These are phyloP conservation scores for Calcarius ornatus DNA, from an alignment of 2,113 vertebrate genomes.

Conservation along the genomic window DNA sequence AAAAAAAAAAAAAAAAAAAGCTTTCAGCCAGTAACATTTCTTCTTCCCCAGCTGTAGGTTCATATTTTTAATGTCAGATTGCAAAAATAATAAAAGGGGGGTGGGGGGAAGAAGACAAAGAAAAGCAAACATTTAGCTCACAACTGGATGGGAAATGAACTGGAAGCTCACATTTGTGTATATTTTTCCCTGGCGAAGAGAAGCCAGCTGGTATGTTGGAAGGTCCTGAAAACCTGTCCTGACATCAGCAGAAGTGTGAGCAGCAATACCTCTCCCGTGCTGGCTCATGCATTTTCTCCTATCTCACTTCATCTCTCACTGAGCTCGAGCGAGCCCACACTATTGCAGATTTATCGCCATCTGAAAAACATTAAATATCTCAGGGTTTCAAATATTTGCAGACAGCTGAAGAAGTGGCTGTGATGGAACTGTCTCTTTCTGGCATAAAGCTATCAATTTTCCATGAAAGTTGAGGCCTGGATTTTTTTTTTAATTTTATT, in stretches of 20 bases:
- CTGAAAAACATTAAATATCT: conserved; percentile 70
- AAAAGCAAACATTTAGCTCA: conserved; percentile 9
- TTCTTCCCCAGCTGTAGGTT: conserved; percentile 46
- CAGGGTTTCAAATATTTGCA: conserved; percentile 68
- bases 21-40: conserved; percentile 18
- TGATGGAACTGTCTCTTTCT: conserved; percentile 70
- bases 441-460: conserved; percentile 69
- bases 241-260: conserved; percentile 50
- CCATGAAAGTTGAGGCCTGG: conserved; percentile 32
- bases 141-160: conserved; percentile 42
- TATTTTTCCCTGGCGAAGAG: neutral
- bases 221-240: conserved; percentile 52
- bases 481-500: neutral
- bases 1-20: neutral
- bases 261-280: conserved; percentile 36
- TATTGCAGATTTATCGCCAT: conserved; percentile 63
- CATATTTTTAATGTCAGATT: conserved; percentile 43
- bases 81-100: neutral
- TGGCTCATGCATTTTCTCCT: conserved; percentile 52
- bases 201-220: conserved; percentile 6
- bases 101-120: neutral
- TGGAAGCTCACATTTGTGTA: neutral
- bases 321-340: neutral
- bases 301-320: conserved; percentile 71
- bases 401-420: conserved; percentile 68